phyloP scores from a whole-genome alignment of 64 coral and sea anemone genomes.

The Astreopora myriophthalma region DNA sequence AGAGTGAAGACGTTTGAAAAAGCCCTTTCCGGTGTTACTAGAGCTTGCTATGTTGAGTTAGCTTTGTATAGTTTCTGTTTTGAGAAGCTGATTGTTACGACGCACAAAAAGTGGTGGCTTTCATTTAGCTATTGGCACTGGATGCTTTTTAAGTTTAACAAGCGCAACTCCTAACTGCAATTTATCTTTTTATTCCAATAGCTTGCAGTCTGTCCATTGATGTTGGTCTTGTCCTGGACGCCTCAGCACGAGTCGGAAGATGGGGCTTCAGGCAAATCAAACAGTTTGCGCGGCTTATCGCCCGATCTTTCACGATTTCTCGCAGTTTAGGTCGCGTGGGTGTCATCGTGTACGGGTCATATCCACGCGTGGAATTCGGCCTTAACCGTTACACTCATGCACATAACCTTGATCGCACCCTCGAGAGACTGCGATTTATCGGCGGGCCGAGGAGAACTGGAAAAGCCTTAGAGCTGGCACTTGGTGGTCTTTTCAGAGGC shows the following conservation, averaged over 20 bases:
- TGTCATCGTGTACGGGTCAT: conserved; percentile 78
- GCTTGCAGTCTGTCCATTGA: conserved; percentile 79
- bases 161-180: background rate
- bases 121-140: too few relatives aligned
- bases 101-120: too few relatives aligned
- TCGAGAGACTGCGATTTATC: conserved; percentile 32
- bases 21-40: too few relatives aligned
- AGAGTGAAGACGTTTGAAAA: too few relatives aligned
- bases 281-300: conserved; percentile 60
- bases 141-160: background rate
- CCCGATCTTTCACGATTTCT: conserved; percentile 66
- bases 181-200: background rate
- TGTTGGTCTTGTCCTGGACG: conserved; percentile 79
- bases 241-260: conserved; percentile 66
- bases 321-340: conserved; percentile 58
- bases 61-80: too few relatives aligned
- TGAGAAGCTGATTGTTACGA: too few relatives aligned
- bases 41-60: too few relatives aligned
- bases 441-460: conserved; percentile 71
- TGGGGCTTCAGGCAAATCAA: conserved; percentile 76
- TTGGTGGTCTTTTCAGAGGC: conserved; percentile 53
- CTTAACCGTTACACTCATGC: conserved; percentile 49
- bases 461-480: conserved; percentile 50
- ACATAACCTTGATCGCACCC: conserved; percentile 40
- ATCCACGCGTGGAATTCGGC: conserved; percentile 28